Base-by-base conservation (phyloP, 2,888 invertebrate genomes). In the Drosophila kokeensis region DNA sequence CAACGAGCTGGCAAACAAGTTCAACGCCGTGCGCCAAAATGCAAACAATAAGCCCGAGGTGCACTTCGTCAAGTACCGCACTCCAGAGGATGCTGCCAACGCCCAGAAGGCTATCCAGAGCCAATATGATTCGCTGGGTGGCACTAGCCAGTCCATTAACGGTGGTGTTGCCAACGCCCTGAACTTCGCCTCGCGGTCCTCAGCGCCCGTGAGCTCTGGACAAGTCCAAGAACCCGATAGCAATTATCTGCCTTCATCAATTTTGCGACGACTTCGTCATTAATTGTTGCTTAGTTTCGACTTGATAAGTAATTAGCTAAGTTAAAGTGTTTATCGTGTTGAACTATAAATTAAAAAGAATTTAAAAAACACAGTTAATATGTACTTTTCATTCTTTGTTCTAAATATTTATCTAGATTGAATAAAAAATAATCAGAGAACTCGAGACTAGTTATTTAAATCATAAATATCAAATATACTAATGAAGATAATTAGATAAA, bases 31-130 rank as follows among this genome's bases (percentile, higher is more conserved):
- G 10, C 89, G 83, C 63, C 82, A 72, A 74, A 86, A 81, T 21
- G 80, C 80, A 62, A 89, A 82, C 67, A 57, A 65, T 42, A 89
- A 82, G 54, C 90, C 90, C 6, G 90, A 90, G 62, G 90, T 91
- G n/a, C 90, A 90, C 67, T 90, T 90, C 38, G 89, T 91, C 61
- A 91, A 91, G 76, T 91, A 91, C 55, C 89, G 90, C 58, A 91
- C 91, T 0, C 81, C 82, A 5, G 86, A 87, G 73, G 92, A 91
- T 70, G 91, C 92, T 30, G 81, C 71, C 53, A 87, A 90, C 52
- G 91, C 92, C 6, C 91, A 91, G 64, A 71, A 74, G 6, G 81
- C 84, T 42, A 92, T 92, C 52, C 91, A 91, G 75, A 70, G 75
- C 32, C 90, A 91, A 63, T 90, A 91, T 59, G 90, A 91, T 50